Evolutionary conservation across 2,888 invertebrate genomes (phyloP).

Genomic region (Theretra japonica): DNA sequence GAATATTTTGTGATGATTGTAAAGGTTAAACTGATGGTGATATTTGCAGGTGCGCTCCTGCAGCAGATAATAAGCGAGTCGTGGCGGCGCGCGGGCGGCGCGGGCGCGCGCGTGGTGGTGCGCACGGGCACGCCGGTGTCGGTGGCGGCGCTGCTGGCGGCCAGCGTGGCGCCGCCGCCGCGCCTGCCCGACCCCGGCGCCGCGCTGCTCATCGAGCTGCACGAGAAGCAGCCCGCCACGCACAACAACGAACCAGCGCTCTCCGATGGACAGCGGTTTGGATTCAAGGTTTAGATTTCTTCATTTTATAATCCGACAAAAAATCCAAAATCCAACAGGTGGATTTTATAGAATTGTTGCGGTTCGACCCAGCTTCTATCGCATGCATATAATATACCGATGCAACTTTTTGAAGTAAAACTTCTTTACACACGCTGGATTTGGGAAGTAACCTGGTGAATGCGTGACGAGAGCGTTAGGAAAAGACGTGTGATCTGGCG

Average conservation of each 20-base stretch:
- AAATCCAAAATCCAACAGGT: too few relatives aligned
- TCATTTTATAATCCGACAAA: neutral
- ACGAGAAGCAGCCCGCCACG: constrained; percentile 66
- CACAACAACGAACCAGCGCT: constrained; percentile 48
- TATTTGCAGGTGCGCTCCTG: constrained; percentile 80
- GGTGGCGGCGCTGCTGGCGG: constrained; percentile 83
- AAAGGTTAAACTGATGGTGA: too few relatives aligned
- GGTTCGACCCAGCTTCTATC: too few relatives aligned
- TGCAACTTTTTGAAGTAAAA: too few relatives aligned
- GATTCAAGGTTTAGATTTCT: constrained; percentile 67
- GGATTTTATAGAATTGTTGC: too few relatives aligned
- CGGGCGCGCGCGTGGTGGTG: constrained; percentile 73
- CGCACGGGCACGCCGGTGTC: constrained; percentile 87
- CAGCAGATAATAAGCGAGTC: constrained; percentile 83
- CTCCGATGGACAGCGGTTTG: constrained; percentile 74
- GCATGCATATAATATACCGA: too few relatives aligned
- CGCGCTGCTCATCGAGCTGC: constrained; percentile 83
- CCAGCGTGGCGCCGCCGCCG: constrained; percentile 84
- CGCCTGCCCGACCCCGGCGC: constrained; percentile 85
- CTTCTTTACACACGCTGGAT: too few relatives aligned
- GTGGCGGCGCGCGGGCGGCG: constrained; percentile 59
- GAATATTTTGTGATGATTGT: neutral
- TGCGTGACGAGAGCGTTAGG: too few relatives aligned
- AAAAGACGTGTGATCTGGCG: too few relatives aligned
- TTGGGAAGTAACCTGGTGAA: too few relatives aligned